Conservation (phyloP, 2,797 vertebrate genomes). For the Masticophis lateralis region DNA sequence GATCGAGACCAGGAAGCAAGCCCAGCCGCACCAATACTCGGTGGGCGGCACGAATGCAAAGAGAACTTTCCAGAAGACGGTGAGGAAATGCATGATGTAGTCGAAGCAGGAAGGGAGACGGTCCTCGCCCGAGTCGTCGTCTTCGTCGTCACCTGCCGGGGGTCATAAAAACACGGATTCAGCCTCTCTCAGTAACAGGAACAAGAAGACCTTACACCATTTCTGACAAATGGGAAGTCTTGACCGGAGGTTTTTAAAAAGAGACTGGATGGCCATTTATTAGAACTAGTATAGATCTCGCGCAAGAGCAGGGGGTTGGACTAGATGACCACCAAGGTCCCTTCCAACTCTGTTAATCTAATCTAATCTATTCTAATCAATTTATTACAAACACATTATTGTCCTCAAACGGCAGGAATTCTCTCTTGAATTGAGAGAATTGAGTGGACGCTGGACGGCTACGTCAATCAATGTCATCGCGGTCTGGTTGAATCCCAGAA, state of each 20-base stretch:
- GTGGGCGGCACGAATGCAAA: conserved; percentile 84
- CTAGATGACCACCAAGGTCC: too few species aligned
- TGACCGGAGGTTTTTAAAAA: too few species aligned
- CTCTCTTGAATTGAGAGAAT: not conserved
- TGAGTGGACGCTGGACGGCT: not conserved
- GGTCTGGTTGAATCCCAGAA: not conserved
- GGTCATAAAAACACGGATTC: not conserved
- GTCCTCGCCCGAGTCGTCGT: conserved; percentile 84
- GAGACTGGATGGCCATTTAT: too few species aligned
- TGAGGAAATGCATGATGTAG: conserved; percentile 91
- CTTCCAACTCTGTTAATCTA: too few species aligned
- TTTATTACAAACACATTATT: too few species aligned
- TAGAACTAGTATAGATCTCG: too few species aligned
- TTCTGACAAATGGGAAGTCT: too few species aligned
- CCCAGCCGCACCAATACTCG: conserved; percentile 88
- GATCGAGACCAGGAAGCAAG: conserved; percentile 86
- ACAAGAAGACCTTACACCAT: too few species aligned
- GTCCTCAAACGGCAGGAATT: not conserved
- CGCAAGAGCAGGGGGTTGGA: too few species aligned
- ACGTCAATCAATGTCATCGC: not conserved
- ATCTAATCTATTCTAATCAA: too few species aligned
- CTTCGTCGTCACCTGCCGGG: conserved; percentile 80
- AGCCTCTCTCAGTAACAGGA: not conserved
- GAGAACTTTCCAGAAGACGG: conserved; percentile 67
- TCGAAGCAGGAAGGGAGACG: conserved; percentile 86